Conservation (phyloP, 2,797 vertebrate genomes). For the Morelia viridis region DNA sequence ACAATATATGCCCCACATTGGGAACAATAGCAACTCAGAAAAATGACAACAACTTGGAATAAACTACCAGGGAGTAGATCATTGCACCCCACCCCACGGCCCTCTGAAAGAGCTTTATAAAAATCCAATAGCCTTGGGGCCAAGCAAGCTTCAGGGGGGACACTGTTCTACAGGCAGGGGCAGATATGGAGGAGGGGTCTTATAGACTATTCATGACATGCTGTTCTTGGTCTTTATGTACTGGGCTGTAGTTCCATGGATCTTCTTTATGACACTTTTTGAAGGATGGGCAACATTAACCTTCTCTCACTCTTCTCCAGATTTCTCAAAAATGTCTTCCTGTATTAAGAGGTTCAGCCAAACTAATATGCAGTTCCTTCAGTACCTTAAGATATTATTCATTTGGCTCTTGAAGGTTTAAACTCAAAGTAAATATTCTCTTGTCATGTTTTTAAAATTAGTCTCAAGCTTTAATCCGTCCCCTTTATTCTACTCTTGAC, state of each 20-base stretch:
- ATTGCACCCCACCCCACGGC: neutral
- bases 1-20: neutral
- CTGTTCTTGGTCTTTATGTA: neutral
- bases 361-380: neutral
- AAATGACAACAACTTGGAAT: neutral
- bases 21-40: neutral
- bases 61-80: neutral
- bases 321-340: neutral
- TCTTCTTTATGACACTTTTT: neutral
- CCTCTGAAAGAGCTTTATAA: no score
- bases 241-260: neutral
- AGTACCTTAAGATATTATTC: neutral
- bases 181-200: no score
- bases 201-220: neutral
- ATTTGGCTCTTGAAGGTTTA: neutral
- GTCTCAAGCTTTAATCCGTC: neutral
- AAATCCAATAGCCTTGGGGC: no score
- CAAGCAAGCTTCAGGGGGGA: neutral
- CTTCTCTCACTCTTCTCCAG: neutral
- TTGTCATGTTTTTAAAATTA: neutral
- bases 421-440: neutral
- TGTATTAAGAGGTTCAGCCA: neutral
- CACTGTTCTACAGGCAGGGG: no score
- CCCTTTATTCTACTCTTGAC: neutral
- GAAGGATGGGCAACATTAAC: neutral